These are phyloP conservation scores for Altica lythri DNA, from an alignment of 2,888 invertebrate genomes.

Conservation along the genomic window DNA sequence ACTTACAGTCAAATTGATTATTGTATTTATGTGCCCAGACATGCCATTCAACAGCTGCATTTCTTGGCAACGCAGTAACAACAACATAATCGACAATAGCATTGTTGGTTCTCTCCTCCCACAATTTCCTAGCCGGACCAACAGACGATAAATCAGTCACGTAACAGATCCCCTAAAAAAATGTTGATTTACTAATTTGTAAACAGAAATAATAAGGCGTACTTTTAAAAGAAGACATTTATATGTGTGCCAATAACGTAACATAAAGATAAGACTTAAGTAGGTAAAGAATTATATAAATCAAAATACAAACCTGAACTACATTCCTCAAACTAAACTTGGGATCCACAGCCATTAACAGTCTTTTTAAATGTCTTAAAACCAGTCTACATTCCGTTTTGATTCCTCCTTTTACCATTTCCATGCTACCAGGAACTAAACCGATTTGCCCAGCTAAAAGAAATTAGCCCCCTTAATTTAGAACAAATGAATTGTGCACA, in stretches of 20 bases:
- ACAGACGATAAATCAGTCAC: constrained; percentile 74
- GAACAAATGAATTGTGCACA: background rate
- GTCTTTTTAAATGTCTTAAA: constrained; percentile 79
- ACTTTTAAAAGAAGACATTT: background rate
- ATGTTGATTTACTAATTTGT: too few species aligned
- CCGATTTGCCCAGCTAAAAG: constrained; percentile 93
- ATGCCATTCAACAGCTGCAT: constrained; percentile 89
- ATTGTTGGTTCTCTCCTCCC: constrained; percentile 82
- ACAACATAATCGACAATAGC: constrained; percentile 88
- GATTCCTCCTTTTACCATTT: constrained; percentile 76
- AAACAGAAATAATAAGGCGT: too few species aligned
- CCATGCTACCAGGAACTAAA: constrained; percentile 80
- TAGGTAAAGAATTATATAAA: too few species aligned
- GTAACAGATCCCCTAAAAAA: constrained; percentile 78
- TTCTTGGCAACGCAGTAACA: constrained; percentile 77
- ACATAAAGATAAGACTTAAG: too few species aligned
- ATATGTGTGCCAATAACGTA: too few species aligned
- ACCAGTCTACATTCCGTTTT: constrained; percentile 82
- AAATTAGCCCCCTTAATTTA: too few species aligned
- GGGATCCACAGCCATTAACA: constrained; percentile 79
- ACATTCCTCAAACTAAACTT: constrained; percentile 81
- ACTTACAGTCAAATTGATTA: constrained; percentile 83
- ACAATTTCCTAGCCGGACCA: constrained; percentile 76
- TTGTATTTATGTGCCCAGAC: constrained; percentile 90
- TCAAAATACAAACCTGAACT: constrained; percentile 64